Percentiles rank a stretch among this genome's conserved stretches.
These are phyloP conservation scores for Labeo calbasu DNA, from an alignment of 2,797 vertebrate species.

Conservation along the genomic window DNA sequence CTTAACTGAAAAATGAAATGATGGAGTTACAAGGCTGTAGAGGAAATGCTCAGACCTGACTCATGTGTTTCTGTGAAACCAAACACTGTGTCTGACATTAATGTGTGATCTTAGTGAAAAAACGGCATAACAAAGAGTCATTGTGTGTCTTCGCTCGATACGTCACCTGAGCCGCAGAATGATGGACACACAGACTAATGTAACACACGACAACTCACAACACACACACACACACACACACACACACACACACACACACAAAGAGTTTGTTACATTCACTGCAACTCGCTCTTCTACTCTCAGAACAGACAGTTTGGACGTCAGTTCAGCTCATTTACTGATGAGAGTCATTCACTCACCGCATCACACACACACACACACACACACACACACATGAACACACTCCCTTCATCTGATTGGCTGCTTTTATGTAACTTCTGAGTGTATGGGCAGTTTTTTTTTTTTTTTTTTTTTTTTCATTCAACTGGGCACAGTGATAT, in stretches of 20 bases:
- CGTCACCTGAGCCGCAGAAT: neutral
- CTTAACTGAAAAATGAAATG: neutral
- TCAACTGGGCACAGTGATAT: too few species aligned
- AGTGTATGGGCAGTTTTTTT: too few species aligned
- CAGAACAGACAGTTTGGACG: too few species aligned
- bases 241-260: too few species aligned
- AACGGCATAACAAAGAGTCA: neutral
- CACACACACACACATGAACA: too few species aligned
- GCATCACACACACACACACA: too few species aligned
- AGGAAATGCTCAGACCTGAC: neutral
- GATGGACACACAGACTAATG: neutral
- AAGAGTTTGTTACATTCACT: too few species aligned
- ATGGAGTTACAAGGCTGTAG: neutral
- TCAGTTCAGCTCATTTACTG: neutral
- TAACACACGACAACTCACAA: neutral
- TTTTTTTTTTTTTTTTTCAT: too few species aligned
- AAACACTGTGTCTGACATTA: neutral
- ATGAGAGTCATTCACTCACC: neutral
- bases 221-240: too few species aligned
- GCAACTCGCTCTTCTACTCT: too few species aligned
- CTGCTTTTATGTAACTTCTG: too few species aligned
- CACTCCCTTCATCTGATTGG: neutral
- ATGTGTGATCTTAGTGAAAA: too few species aligned
- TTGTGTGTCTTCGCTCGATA: neutral
- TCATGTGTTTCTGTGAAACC: conserved; percentile 22